Evolutionary conservation across 2,113 vertebrate genomes (phyloP).

Genomic region (Eulemur rufifrons): DNA sequence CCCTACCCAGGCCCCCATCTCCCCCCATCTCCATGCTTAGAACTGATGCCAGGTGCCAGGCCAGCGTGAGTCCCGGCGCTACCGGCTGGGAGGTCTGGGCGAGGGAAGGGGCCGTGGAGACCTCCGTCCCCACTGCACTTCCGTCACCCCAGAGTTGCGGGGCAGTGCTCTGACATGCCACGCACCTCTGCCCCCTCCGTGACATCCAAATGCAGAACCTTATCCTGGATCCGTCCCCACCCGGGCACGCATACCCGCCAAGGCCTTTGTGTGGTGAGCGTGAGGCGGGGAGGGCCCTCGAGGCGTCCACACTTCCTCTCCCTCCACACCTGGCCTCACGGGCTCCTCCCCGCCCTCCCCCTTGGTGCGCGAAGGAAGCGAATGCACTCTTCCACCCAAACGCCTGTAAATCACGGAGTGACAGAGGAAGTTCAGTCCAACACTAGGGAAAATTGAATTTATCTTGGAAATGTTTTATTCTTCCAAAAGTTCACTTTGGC

Average conservation of each 20-base stretch:
- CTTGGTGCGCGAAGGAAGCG: neutral
- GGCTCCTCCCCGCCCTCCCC: neutral
- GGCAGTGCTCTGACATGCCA: accelerated
- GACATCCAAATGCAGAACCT: neutral
- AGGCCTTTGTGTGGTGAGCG: too few relatives aligned
- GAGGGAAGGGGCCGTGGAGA: neutral
- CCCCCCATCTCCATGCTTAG: neutral
- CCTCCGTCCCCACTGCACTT: accelerated
- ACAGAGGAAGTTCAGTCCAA: constrained; percentile 46
- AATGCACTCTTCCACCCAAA: neutral
- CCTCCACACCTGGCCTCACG: neutral
- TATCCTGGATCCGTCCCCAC: accelerated
- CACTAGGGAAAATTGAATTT: constrained; percentile 50
- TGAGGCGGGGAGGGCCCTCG: too few relatives aligned
- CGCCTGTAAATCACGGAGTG: constrained; percentile 40
- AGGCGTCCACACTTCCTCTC: neutral
- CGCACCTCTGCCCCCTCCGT: neutral
- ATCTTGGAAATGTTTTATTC: constrained; percentile 65
- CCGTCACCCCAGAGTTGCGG: accelerated
- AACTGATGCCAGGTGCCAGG: neutral
- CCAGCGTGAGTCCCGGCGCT: neutral
- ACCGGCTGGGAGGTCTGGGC: too few relatives aligned
- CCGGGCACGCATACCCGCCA: accelerated
- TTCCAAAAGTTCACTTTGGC: constrained; percentile 76
- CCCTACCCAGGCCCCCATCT: too few relatives aligned